Conservation (phyloP, 2,113 vertebrate genomes). For the Falcunculus frontatus region DNA sequence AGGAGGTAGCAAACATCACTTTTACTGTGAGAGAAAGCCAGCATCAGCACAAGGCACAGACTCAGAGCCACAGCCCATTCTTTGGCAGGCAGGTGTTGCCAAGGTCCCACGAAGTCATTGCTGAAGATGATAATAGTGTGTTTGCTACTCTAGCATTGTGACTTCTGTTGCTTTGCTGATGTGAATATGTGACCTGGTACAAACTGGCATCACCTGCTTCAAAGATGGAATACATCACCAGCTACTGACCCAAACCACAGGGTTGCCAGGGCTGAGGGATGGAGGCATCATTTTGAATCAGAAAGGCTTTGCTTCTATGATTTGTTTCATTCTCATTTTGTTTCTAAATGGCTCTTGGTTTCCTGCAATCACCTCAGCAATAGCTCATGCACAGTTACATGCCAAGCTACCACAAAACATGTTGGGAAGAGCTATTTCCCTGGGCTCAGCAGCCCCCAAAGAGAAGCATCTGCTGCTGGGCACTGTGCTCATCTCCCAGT, state of each 20-base stretch:
- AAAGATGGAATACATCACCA: not conserved
- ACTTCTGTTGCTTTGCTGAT: not conserved
- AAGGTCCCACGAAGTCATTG: not conserved
- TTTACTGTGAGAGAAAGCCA: not conserved
- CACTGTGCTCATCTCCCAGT: not conserved
- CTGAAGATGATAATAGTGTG: not conserved
- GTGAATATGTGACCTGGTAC: not conserved
- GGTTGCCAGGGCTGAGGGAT: not conserved
- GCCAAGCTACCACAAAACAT: not conserved
- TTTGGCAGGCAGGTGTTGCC: not conserved
- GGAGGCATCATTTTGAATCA: not conserved
- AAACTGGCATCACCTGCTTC: not conserved
- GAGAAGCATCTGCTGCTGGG: not conserved
- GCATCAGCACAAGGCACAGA: not conserved
- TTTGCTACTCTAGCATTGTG: not conserved
- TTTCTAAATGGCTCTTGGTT: slow-evolving; percentile 1
- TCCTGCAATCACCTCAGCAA: not conserved
- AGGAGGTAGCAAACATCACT: not conserved
- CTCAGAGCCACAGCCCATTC: not conserved
- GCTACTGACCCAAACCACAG: not conserved
- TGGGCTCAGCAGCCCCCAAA: not conserved
- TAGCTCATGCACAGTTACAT: not conserved
- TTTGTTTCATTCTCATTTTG: not conserved
- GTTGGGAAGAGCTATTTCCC: not conserved
- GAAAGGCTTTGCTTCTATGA: not conserved